A percentile compares a stretch with the other conserved stretches of the same genome.
Conservation (phyloP, 2,888 invertebrate species). For the Gasteruption jaculator region DNA sequence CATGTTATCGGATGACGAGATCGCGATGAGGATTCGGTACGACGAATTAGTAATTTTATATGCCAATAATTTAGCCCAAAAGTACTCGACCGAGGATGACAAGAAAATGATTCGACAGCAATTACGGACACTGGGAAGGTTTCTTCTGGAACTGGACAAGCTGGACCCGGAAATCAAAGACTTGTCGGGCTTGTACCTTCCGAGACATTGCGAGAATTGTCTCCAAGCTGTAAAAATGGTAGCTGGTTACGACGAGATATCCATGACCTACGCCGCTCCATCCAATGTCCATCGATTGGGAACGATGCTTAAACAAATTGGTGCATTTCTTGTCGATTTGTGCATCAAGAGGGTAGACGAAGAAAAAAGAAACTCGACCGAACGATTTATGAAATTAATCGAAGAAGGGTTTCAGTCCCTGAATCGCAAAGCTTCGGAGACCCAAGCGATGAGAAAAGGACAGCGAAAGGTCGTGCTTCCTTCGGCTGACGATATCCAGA, state of each 20-base stretch:
- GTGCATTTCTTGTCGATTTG: neutral
- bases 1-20: conserved; percentile 2
- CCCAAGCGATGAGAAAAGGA: neutral
- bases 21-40: conserved; percentile 1
- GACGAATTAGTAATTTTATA: conserved; percentile 7
- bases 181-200: no score
- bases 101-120: conserved; percentile 4
- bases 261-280: neutral
- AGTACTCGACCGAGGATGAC: neutral
- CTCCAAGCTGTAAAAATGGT: neutral
- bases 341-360: neutral
- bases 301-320: conserved; percentile 6
- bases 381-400: conserved; percentile 3
- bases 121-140: conserved; percentile 1
- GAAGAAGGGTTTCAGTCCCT: neutral
- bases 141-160: neutral
- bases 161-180: no score
- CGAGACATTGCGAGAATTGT: neutral
- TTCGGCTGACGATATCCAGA: conserved; percentile 2
- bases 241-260: neutral
- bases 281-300: no score
- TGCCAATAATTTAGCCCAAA: conserved; percentile 6
- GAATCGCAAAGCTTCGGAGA: conserved; percentile 3
- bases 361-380: neutral
- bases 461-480: no score